A percentile compares a stretch with the other conserved stretches of the same genome.
These are phyloP conservation scores for Epizoanthus illoricatus DNA, from an alignment of 92 coral and sea anemone genomes.

Conservation along the genomic window DNA sequence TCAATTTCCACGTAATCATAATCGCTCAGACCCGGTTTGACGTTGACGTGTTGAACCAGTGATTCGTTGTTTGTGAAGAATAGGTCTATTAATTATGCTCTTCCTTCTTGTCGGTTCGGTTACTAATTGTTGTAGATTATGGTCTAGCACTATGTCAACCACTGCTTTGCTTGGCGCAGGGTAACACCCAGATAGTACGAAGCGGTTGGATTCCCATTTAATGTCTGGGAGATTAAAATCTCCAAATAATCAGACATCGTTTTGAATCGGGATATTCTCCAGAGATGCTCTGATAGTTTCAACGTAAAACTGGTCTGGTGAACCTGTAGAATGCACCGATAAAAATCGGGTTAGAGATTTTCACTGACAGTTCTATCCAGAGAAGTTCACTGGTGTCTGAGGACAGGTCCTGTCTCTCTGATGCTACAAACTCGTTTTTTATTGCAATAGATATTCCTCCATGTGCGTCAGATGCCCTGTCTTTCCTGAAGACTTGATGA, in stretches of 20 bases:
- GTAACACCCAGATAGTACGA: slow-evolving; percentile 6
- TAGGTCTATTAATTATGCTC: slow-evolving; percentile 40
- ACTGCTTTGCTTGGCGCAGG: neutral
- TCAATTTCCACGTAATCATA: neutral
- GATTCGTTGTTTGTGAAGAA: slow-evolving; percentile 29
- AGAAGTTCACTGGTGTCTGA: slow-evolving; percentile 27
- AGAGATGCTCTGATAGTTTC: slow-evolving; percentile 17
- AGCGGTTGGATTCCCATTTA: slow-evolving; percentile 10
- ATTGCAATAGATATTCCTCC: slow-evolving; percentile 28
- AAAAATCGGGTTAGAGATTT: neutral
- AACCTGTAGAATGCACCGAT: slow-evolving; percentile 36
- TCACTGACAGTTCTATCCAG: slow-evolving; percentile 16
- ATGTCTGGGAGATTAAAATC: slow-evolving; percentile 42
- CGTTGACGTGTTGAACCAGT: neutral
- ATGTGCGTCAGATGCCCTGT: slow-evolving; percentile 24
- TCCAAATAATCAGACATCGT: slow-evolving; percentile 11
- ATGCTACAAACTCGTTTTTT: neutral
- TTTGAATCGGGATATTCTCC: neutral
- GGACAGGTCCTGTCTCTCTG: slow-evolving; percentile 12
- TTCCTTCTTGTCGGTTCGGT: slow-evolving; percentile 46
- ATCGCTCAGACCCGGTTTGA: neutral
- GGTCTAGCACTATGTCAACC: slow-evolving; percentile 1
- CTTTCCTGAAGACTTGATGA: slow-evolving; percentile 38
- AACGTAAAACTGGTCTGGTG: slow-evolving; percentile 7
- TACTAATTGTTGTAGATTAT: slow-evolving; percentile 12